These are phyloP conservation scores for Cynocephalus volans DNA, from an alignment of 2,113 vertebrate species.

Conservation along the genomic window DNA sequence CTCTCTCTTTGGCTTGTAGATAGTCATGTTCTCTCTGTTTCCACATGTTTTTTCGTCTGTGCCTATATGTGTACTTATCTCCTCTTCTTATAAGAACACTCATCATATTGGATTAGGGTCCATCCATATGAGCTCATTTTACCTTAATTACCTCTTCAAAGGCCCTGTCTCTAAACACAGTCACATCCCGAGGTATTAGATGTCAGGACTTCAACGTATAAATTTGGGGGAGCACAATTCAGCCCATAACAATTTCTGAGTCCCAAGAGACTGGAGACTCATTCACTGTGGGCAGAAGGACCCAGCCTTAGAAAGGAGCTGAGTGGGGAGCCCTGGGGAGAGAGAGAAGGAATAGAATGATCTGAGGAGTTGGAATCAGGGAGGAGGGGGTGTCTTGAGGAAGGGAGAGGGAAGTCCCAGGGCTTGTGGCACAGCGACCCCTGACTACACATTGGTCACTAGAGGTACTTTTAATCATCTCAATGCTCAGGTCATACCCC, in stretches of 20 bases:
- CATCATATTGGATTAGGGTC: neutral
- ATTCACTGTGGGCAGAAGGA: neutral
- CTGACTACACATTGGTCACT: neutral
- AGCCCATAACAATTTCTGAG: neutral
- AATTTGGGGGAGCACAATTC: neutral
- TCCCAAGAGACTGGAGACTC: neutral
- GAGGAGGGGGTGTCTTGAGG: neutral
- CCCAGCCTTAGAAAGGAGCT: neutral
- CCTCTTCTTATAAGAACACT: neutral
- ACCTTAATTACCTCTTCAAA: neutral
- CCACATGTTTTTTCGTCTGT: neutral
- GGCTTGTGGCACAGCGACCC: no score
- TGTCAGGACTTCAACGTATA: neutral
- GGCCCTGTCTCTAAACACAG: neutral
- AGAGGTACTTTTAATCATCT: neutral
- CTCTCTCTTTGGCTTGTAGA: neutral
- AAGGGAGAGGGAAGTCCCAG: neutral
- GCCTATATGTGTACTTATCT: neutral
- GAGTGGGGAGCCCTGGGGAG: neutral
- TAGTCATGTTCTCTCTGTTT: neutral
- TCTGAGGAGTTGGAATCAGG: neutral
- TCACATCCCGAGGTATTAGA: neutral
- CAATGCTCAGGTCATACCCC: no score
- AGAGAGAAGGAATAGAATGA: neutral
- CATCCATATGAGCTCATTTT: neutral